These are phyloP conservation scores for pig (Sus scrofa) DNA, from an alignment of 2,113 vertebrate genomes.

Conservation along the genomic window T2T-Sscrofa CM000824.6:190874001-190874500, in stretches of 20 bases:
- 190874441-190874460: neutral
- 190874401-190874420: neutral
- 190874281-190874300: conserved; percentile 22
- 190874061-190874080: neutral
- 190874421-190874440: neutral
- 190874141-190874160: neutral
- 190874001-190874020: neutral
- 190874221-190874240: neutral
- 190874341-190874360: neutral
- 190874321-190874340: neutral
- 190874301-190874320: neutral
- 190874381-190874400: neutral
- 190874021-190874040: neutral
- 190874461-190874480: neutral
- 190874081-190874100: neutral
- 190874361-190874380: neutral
- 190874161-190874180: neutral
- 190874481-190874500: neutral
- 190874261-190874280: conserved; percentile 16
- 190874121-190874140: neutral
- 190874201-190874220: neutral
- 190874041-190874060: neutral
- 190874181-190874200: neutral
- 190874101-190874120: neutral
- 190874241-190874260: neutral